Evolutionary conservation across 2,888 invertebrate genomes (phyloP).

Genomic region (Therioaphis trifolii): DNA sequence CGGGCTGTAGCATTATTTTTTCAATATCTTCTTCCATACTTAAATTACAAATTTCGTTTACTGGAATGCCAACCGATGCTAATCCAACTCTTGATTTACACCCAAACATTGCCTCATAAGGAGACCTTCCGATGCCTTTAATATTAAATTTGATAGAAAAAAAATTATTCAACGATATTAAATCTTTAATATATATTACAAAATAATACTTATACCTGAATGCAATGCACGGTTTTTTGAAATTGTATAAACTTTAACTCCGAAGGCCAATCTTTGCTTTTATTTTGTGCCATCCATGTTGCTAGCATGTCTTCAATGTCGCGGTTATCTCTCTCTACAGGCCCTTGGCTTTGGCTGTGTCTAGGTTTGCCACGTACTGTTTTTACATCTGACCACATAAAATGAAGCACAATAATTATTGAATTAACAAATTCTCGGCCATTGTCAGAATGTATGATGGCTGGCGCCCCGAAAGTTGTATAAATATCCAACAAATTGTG

Average conservation of each 20-base stretch:
- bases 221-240: slow-evolving; percentile 39
- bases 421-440: slow-evolving; percentile 43
- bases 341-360: slow-evolving; percentile 40
- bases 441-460: background rate
- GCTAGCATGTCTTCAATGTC: slow-evolving; percentile 52
- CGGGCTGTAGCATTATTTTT: no score
- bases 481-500: slow-evolving; percentile 8
- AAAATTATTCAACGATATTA: no score
- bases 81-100: no score
- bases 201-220: no score
- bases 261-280: slow-evolving; percentile 10
- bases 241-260: no score
- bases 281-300: slow-evolving; percentile 26
- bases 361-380: slow-evolving; percentile 48
- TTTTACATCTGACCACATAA: slow-evolving; percentile 46
- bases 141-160: no score
- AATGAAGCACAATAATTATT: slow-evolving; percentile 23
- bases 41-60: no score
- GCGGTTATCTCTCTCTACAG: slow-evolving; percentile 47
- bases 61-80: no score
- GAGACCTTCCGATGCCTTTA: no score
- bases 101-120: no score
- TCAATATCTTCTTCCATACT: no score
- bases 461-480: slow-evolving; percentile 16
- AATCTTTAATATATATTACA: no score